Percentiles rank a stretch among this genome's conserved stretches.
phyloP scores from a whole-genome alignment of 2,113 vertebrate species.

The Clarias macrocephalus region DNA sequence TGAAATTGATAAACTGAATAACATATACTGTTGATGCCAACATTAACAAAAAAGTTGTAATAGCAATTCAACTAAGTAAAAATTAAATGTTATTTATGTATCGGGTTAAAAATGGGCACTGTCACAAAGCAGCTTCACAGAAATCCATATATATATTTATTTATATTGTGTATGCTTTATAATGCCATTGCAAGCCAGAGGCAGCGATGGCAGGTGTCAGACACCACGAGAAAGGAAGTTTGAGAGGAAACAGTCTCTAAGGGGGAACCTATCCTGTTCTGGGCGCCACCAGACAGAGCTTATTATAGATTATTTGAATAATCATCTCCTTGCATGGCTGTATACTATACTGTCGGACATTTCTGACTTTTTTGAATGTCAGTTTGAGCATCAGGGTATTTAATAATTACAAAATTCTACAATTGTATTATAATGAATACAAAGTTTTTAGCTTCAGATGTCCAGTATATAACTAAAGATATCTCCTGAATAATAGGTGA shows the following conservation, averaged over 20 bases:
- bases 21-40: not conserved
- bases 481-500: not conserved
- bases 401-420: not conserved
- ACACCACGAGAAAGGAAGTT: not conserved
- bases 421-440: too few relatives aligned
- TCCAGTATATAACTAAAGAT: not conserved
- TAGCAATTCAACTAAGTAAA: not conserved
- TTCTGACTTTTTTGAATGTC: not conserved
- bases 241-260: not conserved
- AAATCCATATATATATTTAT: not conserved
- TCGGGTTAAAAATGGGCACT: not conserved
- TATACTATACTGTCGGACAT: not conserved
- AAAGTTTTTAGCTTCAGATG: not conserved
- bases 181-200: not conserved
- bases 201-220: not conserved
- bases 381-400: not conserved
- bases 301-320: not conserved
- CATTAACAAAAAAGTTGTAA: not conserved
- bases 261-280: not conserved
- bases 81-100: not conserved
- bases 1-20: not conserved
- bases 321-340: not conserved
- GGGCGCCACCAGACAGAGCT: not conserved
- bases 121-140: not conserved
- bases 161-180: too few relatives aligned